Evolutionary conservation across 1,140 invertebrate genomes (phyloP).

Genomic region (Neomicropteryx cornuta): DNA sequence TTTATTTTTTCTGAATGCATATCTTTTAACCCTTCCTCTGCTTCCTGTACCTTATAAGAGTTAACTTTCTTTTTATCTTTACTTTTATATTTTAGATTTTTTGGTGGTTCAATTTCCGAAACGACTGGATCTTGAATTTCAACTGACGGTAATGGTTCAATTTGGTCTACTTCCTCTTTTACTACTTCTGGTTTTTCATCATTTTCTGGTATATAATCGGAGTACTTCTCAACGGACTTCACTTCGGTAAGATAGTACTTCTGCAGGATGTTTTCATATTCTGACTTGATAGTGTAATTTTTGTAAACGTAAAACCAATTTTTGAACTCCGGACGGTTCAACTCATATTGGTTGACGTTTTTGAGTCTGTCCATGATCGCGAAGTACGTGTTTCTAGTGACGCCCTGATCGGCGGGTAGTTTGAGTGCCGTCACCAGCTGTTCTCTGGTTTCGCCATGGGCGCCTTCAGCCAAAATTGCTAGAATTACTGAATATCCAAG

Average conservation of each 20-base stretch:
- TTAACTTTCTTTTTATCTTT: slow-evolving; percentile 17
- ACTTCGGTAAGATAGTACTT: slow-evolving; percentile 49
- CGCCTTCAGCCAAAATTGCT: slow-evolving; percentile 47
- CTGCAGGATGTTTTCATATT: slow-evolving; percentile 43
- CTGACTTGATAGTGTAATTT: slow-evolving; percentile 45
- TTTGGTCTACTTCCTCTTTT: slow-evolving; percentile 14
- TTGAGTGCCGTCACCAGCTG: slow-evolving; percentile 43
- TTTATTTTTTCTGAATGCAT: slow-evolving; percentile 23
- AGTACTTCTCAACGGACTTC: slow-evolving; percentile 39
- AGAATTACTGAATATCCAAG: slow-evolving; percentile 47
- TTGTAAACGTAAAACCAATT: slow-evolving; percentile 55
- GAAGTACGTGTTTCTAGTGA: slow-evolving; percentile 34
- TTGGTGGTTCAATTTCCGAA: slow-evolving; percentile 18
- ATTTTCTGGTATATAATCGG: slow-evolving; percentile 19
- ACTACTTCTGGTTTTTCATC: slow-evolving; percentile 25
- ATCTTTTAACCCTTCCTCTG: slow-evolving; percentile 30
- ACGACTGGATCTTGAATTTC: slow-evolving; percentile 20
- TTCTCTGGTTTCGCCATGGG: slow-evolving; percentile 41
- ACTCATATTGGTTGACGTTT: slow-evolving; percentile 40
- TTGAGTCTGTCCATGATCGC: slow-evolving; percentile 38
- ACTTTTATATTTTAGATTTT: slow-evolving; percentile 18
- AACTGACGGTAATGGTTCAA: slow-evolving; percentile 12
- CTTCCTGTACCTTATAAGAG: slow-evolving; percentile 21
- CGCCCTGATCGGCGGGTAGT: slow-evolving; percentile 36
- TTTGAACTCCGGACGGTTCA: slow-evolving; percentile 45